phyloP scores from a whole-genome alignment of 2,113 vertebrate genomes.

The Eupsittula cactorum region DNA sequence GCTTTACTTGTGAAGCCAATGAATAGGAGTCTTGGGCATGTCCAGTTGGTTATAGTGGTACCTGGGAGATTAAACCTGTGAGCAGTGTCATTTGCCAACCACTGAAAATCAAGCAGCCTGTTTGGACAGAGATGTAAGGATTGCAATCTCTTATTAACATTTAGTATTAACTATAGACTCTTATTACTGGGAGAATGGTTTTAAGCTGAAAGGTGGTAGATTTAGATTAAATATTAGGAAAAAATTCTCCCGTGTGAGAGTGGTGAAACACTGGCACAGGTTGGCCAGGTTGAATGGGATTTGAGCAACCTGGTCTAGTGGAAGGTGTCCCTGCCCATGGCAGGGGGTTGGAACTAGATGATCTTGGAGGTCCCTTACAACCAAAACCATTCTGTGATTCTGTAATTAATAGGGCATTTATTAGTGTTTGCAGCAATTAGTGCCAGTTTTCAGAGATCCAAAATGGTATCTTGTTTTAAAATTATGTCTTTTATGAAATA shows the following conservation, averaged over 20 bases:
- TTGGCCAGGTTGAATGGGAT: neutral
- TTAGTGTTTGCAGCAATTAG: neutral
- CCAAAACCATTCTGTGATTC: neutral
- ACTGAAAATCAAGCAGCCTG: neutral
- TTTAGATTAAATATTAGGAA: neutral
- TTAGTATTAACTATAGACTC: neutral
- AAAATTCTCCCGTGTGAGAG: neutral
- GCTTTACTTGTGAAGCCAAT: neutral
- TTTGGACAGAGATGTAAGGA: neutral
- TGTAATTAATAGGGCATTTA: neutral
- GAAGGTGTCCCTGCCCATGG: neutral
- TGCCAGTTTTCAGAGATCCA: neutral
- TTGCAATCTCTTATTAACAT: neutral
- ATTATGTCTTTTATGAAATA: neutral
- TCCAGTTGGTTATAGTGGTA: neutral
- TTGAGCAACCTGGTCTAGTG: neutral
- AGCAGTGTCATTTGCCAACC: neutral
- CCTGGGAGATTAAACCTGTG: neutral
- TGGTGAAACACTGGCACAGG: neutral
- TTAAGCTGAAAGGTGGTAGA: neutral
- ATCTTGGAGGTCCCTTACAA: neutral
- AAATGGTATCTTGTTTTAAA: neutral
- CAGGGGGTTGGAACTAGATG: neutral
- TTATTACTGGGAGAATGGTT: neutral
- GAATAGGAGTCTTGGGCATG: neutral